Percentiles rank a stretch among this genome's conserved stretches.
These are phyloP conservation scores for Casuarius casuarius DNA, from an alignment of 2,113 vertebrate genomes.

Conservation along the genomic window DNA sequence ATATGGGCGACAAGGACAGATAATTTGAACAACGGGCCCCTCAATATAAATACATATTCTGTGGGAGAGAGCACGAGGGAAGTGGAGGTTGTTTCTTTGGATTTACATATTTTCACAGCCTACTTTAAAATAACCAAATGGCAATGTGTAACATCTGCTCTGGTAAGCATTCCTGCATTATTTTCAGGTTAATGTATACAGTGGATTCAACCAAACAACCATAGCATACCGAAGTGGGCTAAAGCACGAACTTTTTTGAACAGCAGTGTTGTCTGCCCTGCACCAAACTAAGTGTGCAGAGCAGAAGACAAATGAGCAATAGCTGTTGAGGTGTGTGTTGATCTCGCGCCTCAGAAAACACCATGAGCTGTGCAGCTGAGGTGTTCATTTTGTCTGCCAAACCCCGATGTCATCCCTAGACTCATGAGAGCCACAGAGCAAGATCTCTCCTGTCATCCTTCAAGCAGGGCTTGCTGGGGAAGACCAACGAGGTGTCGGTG, in stretches of 20 bases:
- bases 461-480: background rate
- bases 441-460: background rate
- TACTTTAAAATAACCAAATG: background rate
- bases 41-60: background rate
- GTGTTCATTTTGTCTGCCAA: background rate
- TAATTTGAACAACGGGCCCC: background rate
- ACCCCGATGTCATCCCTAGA: background rate
- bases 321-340: background rate
- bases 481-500: background rate
- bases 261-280: background rate
- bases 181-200: background rate
- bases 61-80: background rate
- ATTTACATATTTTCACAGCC: background rate
- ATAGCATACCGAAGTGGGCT: rapidly evolving
- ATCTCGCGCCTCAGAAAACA: background rate
- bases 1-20: background rate
- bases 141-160: background rate
- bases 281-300: background rate
- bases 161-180: background rate
- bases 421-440: background rate
- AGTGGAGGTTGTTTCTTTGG: background rate
- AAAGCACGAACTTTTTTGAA: background rate
- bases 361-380: background rate
- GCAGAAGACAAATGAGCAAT: background rate
- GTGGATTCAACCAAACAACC: background rate